Conservation (phyloP, 2,113 vertebrate species). For the Atractosteus spatula region DNA sequence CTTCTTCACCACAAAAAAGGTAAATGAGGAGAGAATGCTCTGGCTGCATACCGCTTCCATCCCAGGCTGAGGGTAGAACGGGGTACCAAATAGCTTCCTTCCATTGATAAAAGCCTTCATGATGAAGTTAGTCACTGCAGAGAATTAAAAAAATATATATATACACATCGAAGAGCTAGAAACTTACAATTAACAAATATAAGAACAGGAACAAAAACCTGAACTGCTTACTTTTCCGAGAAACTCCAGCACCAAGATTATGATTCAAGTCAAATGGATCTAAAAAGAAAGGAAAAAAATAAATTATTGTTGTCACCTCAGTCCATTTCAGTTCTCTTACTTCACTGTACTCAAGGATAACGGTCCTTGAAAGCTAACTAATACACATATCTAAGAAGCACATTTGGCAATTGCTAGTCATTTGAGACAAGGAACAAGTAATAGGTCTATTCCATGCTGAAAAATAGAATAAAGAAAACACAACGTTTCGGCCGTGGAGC, state of each 20-base stretch:
- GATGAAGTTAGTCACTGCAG: slow-evolving; percentile 97
- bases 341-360: no score
- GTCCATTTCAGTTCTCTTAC: no score
- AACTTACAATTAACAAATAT: slow-evolving; percentile 17
- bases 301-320: no score
- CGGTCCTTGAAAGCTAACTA: no score
- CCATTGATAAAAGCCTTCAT: slow-evolving; percentile 99
- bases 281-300: slow-evolving; percentile 44
- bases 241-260: slow-evolving; percentile 97
- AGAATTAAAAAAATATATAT: slow-evolving; percentile 37
- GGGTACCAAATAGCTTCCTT: slow-evolving; percentile 91
- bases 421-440: no score
- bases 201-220: neutral
- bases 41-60: slow-evolving; percentile 80
- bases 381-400: no score
- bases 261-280: slow-evolving; percentile 99
- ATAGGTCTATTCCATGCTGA: no score
- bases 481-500: no score
- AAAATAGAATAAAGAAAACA: no score
- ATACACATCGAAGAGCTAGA: neutral
- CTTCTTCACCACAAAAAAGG: no score
- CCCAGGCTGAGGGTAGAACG: slow-evolving; percentile 82
- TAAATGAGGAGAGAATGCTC: no score
- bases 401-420: no score
- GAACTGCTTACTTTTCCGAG: slow-evolving; percentile 88